These are phyloP conservation scores for Heliconius hewitsoni DNA, from an alignment of 1,140 invertebrate genomes.

Conservation along the genomic window DNA sequence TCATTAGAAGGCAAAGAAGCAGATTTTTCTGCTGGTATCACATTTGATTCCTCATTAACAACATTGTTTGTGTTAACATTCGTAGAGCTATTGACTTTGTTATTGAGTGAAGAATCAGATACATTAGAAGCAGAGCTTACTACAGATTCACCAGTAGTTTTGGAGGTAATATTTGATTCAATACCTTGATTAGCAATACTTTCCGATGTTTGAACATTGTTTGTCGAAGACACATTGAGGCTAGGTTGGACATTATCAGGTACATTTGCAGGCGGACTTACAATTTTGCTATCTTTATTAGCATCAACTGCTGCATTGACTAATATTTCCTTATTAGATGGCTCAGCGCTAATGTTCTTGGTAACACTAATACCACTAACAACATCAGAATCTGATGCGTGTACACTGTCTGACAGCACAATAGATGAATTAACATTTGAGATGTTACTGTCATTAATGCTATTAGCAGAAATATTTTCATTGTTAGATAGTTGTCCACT, in stretches of 20 bases:
- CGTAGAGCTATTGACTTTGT: background rate
- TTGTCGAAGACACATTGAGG: background rate
- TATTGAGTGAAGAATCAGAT: background rate
- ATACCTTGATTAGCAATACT: background rate
- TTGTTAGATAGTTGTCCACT: background rate
- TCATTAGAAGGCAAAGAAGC: background rate
- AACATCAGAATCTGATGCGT: background rate
- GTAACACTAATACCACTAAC: background rate
- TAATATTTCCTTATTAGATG: background rate
- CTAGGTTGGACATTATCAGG: background rate
- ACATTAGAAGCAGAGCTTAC: background rate
- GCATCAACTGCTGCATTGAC: background rate
- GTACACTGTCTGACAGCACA: background rate
- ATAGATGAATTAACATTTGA: background rate
- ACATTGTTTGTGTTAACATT: background rate
- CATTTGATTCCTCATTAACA: background rate
- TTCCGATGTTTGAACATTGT: background rate
- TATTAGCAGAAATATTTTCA: background rate
- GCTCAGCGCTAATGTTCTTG: background rate
- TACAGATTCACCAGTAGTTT: no score
- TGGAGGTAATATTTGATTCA: no score
- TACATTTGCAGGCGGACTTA: no score
- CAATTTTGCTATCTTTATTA: background rate
- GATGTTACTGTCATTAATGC: background rate
- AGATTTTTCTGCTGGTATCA: background rate